These are phyloP conservation scores for Sebastes itinus DNA, from an alignment of 2,797 vertebrate species.

Conservation along the genomic window DNA sequence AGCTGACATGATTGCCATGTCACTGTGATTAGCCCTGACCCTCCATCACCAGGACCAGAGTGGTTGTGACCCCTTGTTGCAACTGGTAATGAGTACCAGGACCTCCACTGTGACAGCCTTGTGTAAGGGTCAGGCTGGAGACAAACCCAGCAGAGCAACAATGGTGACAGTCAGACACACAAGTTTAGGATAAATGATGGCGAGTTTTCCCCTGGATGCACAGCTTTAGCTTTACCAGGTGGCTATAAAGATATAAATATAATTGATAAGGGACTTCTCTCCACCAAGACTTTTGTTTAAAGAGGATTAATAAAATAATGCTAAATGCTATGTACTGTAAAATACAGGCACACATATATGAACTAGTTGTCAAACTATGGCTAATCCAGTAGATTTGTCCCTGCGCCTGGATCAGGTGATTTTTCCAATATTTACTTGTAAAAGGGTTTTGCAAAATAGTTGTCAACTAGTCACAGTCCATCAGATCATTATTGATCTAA, in stretches of 20 bases:
- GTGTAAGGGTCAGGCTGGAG: conserved; percentile 47
- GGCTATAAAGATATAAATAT: background rate
- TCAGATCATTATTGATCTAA: background rate
- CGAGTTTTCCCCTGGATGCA: background rate
- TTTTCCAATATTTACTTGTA: background rate
- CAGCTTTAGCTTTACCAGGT: background rate
- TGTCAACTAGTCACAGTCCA: background rate
- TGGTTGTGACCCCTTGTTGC: conserved; percentile 58
- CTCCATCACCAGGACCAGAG: conserved; percentile 37
- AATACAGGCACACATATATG: background rate
- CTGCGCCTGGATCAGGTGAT: background rate
- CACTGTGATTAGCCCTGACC: conserved; percentile 74
- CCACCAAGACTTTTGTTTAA: background rate
- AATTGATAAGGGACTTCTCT: background rate
- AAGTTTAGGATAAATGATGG: conserved; percentile 18
- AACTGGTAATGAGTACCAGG: conserved; percentile 69
- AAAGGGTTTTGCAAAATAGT: background rate
- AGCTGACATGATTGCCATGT: conserved; percentile 54
- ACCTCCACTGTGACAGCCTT: conserved; percentile 38
- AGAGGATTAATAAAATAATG: background rate
- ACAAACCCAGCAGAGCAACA: conserved; percentile 39
- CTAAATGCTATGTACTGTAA: background rate
- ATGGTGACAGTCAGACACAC: background rate
- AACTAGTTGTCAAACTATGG: background rate
- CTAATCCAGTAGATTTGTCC: background rate